phyloP scores from a whole-genome alignment of 2,797 vertebrate species.

The Protonibea diacanthus region DNA sequence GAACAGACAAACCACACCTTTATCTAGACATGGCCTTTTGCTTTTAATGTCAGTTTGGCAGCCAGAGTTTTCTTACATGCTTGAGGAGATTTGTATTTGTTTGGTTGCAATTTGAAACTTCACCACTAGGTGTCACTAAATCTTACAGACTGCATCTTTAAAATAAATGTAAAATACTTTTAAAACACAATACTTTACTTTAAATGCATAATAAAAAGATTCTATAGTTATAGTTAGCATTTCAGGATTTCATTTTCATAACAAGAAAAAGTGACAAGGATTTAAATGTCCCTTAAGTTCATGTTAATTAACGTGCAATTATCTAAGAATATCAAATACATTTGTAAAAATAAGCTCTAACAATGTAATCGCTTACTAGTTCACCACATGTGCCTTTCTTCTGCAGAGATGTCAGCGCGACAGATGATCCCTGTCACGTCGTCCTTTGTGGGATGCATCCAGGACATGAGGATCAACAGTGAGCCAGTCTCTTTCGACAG shows the following conservation, averaged over 20 bases:
- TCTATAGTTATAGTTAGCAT: background rate
- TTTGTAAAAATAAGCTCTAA: background rate
- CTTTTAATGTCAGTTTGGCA: too few relatives aligned
- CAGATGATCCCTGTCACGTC: slow-evolving; percentile 81
- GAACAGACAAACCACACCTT: too few relatives aligned
- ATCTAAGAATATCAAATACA: background rate
- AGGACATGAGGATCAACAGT: slow-evolving; percentile 87
- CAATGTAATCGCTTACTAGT: background rate
- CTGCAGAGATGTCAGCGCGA: slow-evolving; percentile 77
- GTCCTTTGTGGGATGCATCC: slow-evolving; percentile 91
- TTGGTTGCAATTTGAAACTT: too few relatives aligned
- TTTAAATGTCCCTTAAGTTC: too few relatives aligned
- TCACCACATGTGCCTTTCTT: slow-evolving; percentile 22
- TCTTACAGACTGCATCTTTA: background rate
- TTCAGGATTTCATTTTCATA: background rate
- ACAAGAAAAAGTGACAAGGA: too few relatives aligned
- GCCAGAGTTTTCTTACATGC: too few relatives aligned
- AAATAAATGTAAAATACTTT: background rate
- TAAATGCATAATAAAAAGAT: background rate
- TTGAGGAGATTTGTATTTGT: too few relatives aligned
- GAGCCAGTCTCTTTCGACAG: slow-evolving; percentile 82
- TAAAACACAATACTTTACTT: background rate
- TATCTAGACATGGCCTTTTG: too few relatives aligned
- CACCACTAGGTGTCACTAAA: too few relatives aligned
- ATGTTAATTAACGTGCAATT: background rate